Evolutionary conservation across 2,113 vertebrate genomes (phyloP).

Genomic region (Naja naja): DNA sequence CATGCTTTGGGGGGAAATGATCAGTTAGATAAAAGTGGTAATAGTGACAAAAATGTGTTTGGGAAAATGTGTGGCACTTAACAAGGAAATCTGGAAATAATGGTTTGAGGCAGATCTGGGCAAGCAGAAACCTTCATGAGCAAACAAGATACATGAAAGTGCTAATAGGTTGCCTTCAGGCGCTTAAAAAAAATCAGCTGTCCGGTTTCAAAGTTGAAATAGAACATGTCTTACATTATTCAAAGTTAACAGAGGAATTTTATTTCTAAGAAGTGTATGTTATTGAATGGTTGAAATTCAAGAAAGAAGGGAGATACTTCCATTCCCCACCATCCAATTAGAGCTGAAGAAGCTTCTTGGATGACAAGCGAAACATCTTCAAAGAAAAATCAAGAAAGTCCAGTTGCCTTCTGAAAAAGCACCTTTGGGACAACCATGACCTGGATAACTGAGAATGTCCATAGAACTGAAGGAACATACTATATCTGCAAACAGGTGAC

Average conservation of each 20-base stretch:
- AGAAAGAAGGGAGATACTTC: background rate
- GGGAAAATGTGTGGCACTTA: background rate
- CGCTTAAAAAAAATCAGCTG: background rate
- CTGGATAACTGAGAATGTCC: no score
- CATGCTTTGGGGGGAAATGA: background rate
- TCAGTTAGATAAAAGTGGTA: background rate
- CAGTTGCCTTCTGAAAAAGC: no score
- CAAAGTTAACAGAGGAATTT: background rate
- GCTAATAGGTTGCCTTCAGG: background rate
- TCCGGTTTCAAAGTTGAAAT: background rate
- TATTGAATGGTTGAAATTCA: background rate
- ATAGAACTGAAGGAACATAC: background rate
- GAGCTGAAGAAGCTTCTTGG: no score
- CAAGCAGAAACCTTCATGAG: background rate
- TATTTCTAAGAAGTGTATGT: background rate
- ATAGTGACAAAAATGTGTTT: background rate
- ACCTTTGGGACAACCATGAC: no score
- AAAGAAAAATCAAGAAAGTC: no score
- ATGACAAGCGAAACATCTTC: no score
- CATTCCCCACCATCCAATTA: no score
- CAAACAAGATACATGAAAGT: background rate
- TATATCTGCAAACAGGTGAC: no score
- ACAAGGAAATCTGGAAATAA: no score
- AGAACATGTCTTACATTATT: background rate
- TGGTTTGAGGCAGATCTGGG: background rate